Percentiles rank a stretch among this genome's conserved stretches.
Conservation (phyloP, 2,888 invertebrate genomes). For the Hirtodrosophila histrioides region DNA sequence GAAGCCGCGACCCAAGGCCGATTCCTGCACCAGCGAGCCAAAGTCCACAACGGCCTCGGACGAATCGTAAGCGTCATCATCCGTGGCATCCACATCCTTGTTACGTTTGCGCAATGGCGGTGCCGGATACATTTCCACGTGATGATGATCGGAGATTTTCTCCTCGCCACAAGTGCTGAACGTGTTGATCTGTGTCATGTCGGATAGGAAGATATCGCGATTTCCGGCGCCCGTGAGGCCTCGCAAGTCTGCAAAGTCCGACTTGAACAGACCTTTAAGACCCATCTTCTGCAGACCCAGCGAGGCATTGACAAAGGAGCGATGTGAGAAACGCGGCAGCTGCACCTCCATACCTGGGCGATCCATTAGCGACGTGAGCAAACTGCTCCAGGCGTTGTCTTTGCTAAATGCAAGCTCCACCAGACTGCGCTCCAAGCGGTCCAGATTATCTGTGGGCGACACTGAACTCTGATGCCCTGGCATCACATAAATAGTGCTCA, state of each 20-base stretch:
- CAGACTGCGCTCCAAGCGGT: conserved; percentile 89
- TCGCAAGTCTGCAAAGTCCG: conserved; percentile 91
- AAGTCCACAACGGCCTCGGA: conserved; percentile 81
- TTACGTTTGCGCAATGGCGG: conserved; percentile 86
- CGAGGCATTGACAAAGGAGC: conserved; percentile 92
- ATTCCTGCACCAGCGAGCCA: conserved; percentile 85
- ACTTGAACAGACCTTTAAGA: conserved; percentile 90
- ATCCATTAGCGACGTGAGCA: conserved; percentile 90
- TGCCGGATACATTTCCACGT: conserved; percentile 92
- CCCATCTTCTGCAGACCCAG: conserved; percentile 92
- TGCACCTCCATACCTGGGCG: conserved; percentile 92
- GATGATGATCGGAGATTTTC: conserved; percentile 89
- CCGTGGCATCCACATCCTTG: conserved; percentile 80
- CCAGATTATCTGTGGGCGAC: conserved; percentile 91
- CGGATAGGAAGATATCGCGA: conserved; percentile 92
- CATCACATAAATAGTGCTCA: conserved; percentile 92
- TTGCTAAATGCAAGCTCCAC: conserved; percentile 87
- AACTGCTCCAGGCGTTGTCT: conserved; percentile 89
- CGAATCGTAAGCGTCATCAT: conserved; percentile 75
- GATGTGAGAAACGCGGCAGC: conserved; percentile 92
- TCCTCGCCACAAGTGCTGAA: conserved; percentile 93
- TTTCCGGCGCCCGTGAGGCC: conserved; percentile 91
- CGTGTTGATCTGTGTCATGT: conserved; percentile 92
- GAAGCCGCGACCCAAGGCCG: conserved; percentile 87
- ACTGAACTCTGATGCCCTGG: conserved; percentile 93